These are phyloP conservation scores for Drosophila paulistorum DNA, from an alignment of 1,140 invertebrate species.

Conservation along the genomic window DNA sequence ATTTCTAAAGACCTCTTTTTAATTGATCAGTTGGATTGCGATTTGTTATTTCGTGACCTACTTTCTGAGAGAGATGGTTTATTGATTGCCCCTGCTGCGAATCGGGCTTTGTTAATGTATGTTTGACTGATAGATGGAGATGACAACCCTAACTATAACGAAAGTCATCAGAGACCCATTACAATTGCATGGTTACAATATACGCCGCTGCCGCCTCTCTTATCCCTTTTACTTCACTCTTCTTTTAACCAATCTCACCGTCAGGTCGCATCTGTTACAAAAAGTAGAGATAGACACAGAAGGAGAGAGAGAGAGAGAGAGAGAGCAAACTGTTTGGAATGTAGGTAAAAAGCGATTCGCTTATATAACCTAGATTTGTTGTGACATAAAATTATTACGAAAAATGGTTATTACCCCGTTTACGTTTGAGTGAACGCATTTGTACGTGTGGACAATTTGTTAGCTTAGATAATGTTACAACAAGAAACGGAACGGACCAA, in stretches of 20 bases:
- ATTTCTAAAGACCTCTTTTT: no score
- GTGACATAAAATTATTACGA: conserved; percentile 82
- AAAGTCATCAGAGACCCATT: conserved; percentile 12
- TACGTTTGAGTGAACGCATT: conserved; percentile 82
- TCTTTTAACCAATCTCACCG: neutral
- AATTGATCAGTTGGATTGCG: no score
- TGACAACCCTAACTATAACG: conserved; percentile 3
- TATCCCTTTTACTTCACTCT: neutral
- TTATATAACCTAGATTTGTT: conserved; percentile 79
- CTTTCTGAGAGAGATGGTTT: neutral
- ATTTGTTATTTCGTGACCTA: neutral
- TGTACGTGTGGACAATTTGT: conserved; percentile 83
- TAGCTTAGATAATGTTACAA: conserved; percentile 77
- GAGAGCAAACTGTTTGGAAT: conserved; percentile 36
- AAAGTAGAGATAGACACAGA: neutral
- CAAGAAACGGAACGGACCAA: conserved; percentile 37
- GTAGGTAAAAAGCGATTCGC: conserved; percentile 37
- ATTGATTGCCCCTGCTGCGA: neutral
- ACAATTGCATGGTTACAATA: conserved; percentile 11
- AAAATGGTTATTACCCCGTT: conserved; percentile 82
- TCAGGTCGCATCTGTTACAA: conserved; percentile 17
- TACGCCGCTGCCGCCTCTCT: neutral
- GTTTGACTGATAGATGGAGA: conserved; percentile 2
- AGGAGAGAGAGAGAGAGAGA: neutral
- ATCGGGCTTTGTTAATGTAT: neutral